Evolutionary conservation across 2,113 vertebrate genomes (phyloP).

Genomic region (Brienomyrus brachyistius): DNA sequence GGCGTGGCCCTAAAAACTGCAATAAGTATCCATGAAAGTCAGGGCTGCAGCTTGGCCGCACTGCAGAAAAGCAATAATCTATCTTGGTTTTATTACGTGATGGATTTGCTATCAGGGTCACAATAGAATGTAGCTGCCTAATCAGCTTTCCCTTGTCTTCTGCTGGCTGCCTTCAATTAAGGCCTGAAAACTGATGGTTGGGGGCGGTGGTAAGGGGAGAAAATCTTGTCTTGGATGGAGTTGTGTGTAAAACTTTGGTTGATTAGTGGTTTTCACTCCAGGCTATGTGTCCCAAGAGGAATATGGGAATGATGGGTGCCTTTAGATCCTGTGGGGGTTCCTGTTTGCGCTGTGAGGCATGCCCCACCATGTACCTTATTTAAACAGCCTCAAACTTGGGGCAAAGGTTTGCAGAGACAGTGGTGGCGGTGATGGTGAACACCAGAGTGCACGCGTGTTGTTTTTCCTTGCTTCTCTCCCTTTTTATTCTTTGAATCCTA

Average conservation of each 20-base stretch:
- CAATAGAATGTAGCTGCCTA: conserved; percentile 35
- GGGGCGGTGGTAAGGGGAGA: neutral
- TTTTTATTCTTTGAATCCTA: neutral
- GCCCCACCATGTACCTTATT: neutral
- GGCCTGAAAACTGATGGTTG: conserved; percentile 18
- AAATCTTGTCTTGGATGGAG: conserved; percentile 32
- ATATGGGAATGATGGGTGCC: neutral
- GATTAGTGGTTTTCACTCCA: neutral
- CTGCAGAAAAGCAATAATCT: conserved; percentile 24
- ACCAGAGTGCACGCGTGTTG: neutral
- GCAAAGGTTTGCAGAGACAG: neutral
- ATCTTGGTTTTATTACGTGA: conserved; percentile 31
- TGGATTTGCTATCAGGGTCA: conserved; percentile 32
- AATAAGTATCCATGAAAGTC: conserved; percentile 20
- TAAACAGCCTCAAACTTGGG: neutral
- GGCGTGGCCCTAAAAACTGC: neutral
- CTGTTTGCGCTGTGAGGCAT: neutral
- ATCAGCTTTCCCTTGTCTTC: conserved; percentile 28
- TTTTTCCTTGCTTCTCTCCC: neutral
- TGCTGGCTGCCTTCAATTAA: conserved; percentile 11
- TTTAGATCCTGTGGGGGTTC: neutral
- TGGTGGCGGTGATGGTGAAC: neutral
- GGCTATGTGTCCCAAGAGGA: conserved; percentile 20
- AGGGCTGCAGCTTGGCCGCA: neutral
- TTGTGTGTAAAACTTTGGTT: conserved; percentile 5